Conservation (phyloP, 2,888 invertebrate genomes). For the Reticulitermes lucifugus region DNA sequence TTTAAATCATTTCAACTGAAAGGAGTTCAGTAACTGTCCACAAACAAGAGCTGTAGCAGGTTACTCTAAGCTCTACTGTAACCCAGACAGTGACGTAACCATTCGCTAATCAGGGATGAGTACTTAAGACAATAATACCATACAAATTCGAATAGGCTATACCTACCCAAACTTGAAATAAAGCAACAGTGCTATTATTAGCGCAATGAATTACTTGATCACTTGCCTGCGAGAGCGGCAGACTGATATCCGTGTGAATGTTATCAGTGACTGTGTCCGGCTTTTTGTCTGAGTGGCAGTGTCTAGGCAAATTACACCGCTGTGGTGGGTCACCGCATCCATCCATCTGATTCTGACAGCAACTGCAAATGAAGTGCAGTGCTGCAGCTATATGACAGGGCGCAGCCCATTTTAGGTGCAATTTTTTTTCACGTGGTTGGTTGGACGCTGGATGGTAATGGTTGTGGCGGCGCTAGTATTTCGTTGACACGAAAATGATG, state of each 20-base stretch:
- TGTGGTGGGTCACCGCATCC: not conserved
- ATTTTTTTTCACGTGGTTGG: conserved; percentile 10
- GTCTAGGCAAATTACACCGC: not conserved
- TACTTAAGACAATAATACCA: not conserved
- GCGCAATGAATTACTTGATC: not conserved
- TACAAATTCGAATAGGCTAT: not conserved
- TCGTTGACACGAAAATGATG: conserved; percentile 27
- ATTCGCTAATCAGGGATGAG: not conserved
- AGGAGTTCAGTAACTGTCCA: too few relatives aligned
- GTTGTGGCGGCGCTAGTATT: not conserved
- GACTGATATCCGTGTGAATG: not conserved
- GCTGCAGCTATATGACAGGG: conserved; percentile 7
- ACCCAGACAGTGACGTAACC: too few relatives aligned
- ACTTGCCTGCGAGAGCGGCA: not conserved
- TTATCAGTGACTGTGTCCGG: not conserved
- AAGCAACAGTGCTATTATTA: not conserved
- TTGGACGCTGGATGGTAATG: conserved; percentile 7
- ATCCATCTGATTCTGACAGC: conserved; percentile 18
- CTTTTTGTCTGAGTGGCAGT: conserved; percentile 3
- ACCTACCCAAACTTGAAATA: not conserved
- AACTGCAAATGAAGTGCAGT: conserved; percentile 10
- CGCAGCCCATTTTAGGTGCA: conserved; percentile 13
- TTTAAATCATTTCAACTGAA: too few relatives aligned
- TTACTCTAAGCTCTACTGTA: too few relatives aligned
- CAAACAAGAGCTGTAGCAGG: too few relatives aligned